phyloP scores from a whole-genome alignment of 35 echinoderm and acorn worm species.

The Diadema setosum region DNA sequence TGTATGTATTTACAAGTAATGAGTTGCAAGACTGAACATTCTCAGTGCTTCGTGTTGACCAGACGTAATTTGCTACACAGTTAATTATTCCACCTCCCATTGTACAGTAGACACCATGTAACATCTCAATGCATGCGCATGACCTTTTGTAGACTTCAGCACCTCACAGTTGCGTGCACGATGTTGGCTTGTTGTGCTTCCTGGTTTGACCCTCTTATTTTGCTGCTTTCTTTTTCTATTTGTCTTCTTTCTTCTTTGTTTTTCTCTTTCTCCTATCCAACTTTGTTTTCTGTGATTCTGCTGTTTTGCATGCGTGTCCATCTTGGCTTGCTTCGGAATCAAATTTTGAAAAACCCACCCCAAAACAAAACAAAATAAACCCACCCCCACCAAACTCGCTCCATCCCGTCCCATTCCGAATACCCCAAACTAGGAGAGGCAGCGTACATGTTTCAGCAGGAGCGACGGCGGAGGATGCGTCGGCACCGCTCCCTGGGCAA shows the following conservation, averaged over 20 bases:
- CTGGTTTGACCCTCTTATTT: background rate
- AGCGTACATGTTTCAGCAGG: slow-evolving; percentile 21
- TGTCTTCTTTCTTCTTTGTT: background rate
- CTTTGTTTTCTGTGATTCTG: background rate
- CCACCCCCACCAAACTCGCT: too few species aligned
- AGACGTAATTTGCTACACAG: too few species aligned
- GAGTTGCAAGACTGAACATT: too few species aligned
- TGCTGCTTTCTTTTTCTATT: background rate
- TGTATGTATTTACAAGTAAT: too few species aligned
- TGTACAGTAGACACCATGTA: too few species aligned
- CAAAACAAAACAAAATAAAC: too few species aligned
- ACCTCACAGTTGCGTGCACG: background rate
- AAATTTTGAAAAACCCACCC: too few species aligned
- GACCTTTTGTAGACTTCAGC: background rate
- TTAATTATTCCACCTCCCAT: too few species aligned
- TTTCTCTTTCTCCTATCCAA: background rate
- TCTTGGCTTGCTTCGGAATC: too few species aligned
- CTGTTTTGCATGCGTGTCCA: too few species aligned
- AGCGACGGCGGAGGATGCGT: background rate
- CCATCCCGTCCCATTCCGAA: background rate
- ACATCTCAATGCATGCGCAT: background rate
- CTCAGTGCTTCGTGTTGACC: too few species aligned
- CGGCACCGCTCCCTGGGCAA: slow-evolving; percentile 7
- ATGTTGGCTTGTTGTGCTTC: background rate
- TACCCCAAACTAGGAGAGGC: background rate